Evolutionary conservation across 2,113 vertebrate genomes (phyloP), one percentile per base, ranked within the genome.

Genomic region (Sceloporus undulatus): DNA sequence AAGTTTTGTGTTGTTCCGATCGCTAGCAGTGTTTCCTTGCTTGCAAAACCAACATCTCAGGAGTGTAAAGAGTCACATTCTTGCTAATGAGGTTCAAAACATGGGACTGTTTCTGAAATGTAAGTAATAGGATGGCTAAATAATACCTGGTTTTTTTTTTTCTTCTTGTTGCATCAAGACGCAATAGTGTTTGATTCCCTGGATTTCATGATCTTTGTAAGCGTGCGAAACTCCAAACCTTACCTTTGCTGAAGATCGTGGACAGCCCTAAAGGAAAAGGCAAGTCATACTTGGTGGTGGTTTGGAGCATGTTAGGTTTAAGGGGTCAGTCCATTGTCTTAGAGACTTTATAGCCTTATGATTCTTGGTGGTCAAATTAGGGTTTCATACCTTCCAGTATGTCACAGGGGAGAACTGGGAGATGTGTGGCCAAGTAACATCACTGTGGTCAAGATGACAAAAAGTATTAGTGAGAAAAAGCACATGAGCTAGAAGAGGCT

Each of bases 231-330:
- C 75, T 71, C 48, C 54, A 68, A 73, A 29, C 79, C 88, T 21
- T 78, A 74, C 19, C 0, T 90, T 27, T 94, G 85, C 81, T 93
- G 34, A 82, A 87, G 75, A 76, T 85, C 1, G 2, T 79, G 68
- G 85, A 84, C 78, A 68, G n/a, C 10, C 85, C 56, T 82, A 70
- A 52, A 78, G 78, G 54, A 74, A 85, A 81, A 89, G 90, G 85
- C 89, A 21, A 27, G 42, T 40, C 48, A 48, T 48, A 48, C 48
- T 48, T 48, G 48, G 48, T 48, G 48, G 48, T 48, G 4, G 48
- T 48, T 48, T 48, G 5, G 5, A 48, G 48, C 7, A 48, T 48
- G 48, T 48, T 7, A 48, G 5, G 48, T 7, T 48, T 48, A 48
- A 48, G 48, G 48, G 48, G 48, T 48, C 7, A 48, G 48, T 7